Evolutionary conservation across 2,113 vertebrate species (phyloP).

Genomic region (Passerina amoena): DNA sequence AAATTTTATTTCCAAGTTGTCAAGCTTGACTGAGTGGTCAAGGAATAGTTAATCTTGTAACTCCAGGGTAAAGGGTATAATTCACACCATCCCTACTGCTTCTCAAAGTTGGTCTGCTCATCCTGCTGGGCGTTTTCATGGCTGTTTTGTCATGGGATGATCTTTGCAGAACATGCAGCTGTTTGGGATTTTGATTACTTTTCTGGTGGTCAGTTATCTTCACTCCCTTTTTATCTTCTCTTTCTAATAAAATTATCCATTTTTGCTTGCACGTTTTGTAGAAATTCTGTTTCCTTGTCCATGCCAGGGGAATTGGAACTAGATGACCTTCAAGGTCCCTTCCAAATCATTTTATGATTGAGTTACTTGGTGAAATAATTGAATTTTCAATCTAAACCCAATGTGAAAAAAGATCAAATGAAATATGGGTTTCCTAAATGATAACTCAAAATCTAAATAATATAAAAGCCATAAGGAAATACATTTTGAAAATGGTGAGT

Average conservation of each 20-base stretch:
- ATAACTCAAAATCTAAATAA: background rate
- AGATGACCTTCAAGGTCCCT: background rate
- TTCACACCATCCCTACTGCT: background rate
- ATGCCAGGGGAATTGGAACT: background rate
- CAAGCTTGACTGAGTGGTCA: background rate
- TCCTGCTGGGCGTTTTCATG: background rate
- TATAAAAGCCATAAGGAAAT: background rate
- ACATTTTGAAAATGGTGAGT: background rate
- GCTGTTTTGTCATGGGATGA: background rate
- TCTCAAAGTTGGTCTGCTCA: background rate
- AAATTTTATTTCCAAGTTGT: background rate
- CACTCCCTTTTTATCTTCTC: background rate
- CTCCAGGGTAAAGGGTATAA: background rate
- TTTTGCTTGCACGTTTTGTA: background rate
- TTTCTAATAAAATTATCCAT: background rate
- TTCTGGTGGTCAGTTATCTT: background rate
- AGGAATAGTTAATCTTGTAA: background rate
- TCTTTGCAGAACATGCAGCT: background rate
- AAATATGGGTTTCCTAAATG: background rate
- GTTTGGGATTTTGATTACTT: background rate
- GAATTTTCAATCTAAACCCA: background rate
- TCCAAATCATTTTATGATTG: background rate
- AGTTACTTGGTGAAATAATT: background rate
- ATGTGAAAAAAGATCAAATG: background rate
- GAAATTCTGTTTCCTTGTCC: background rate